These are phyloP conservation scores for Hycleus phaleratus DNA, from an alignment of 1,140 invertebrate species.

Conservation along the genomic window DNA sequence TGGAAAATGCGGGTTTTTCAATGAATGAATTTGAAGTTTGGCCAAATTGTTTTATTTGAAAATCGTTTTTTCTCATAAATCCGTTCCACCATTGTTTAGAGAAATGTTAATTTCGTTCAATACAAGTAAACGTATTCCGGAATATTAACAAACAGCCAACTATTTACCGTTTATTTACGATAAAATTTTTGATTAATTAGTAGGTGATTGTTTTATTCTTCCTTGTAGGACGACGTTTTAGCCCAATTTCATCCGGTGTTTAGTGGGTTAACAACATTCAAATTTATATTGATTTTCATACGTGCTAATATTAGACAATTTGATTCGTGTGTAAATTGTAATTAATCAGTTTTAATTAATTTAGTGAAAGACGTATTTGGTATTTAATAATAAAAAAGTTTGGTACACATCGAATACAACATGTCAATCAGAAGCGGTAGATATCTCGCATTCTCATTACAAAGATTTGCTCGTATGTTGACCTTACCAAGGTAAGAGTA, in stretches of 20 bases:
- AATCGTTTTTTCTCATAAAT: no score
- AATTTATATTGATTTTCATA: no score
- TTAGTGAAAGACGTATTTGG: neutral
- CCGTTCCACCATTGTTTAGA: no score
- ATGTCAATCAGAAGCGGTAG: neutral
- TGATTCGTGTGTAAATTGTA: no score
- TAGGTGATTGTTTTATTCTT: neutral
- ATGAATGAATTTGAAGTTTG: no score
- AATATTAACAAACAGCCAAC: neutral
- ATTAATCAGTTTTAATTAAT: no score
- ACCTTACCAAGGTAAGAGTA: conserved; percentile 20
- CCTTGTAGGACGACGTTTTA: neutral
- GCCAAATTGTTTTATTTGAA: no score
- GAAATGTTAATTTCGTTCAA: neutral
- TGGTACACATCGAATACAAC: no score
- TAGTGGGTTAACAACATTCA: no score
- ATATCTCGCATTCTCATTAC: conserved; percentile 1
- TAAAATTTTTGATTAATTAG: neutral
- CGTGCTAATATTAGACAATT: no score
- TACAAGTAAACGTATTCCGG: neutral
- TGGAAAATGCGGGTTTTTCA: no score
- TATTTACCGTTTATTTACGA: neutral
- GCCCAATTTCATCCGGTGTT: no score
- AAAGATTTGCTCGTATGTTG: conserved; percentile 18
- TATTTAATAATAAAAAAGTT: neutral